Evolutionary conservation across 1,140 invertebrate species (phyloP), one percentile per base, ranked within the genome.

Genomic region (Lasioglossum albipes): DNA sequence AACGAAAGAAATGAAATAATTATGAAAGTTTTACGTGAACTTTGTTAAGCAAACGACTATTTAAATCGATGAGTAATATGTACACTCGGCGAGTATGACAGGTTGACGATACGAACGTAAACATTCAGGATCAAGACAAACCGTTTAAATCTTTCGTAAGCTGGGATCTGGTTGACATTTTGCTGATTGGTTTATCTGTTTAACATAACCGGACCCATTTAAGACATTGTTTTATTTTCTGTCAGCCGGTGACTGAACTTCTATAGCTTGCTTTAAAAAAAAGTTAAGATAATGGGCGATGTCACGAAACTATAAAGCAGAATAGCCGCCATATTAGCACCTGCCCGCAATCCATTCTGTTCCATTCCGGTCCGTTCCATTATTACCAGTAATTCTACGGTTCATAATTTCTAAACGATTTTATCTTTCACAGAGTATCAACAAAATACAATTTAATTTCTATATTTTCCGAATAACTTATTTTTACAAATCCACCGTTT

Each of bases 71-170:
- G 42, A 79, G 27, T 41, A 18, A 66, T 66, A 68, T 74, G 16
- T 76, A 42, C 68, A 49, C n/a, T 66, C 20, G 61, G 81, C 13
- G 12, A 65, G 69, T 72, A 87, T 89, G 91, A 90, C 92, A 92
- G 91, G 85, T 91, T 89, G 85, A 83, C 10, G 62, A 81, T 76
- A 57, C 49, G 54, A 88, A 87, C 84, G 87, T 91, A 91, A 93
- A 93, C 90, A 93, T 86, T 81, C 52, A 42, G 7, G 31, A 79
- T 59, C 45, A 75, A 70, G 67, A 93, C 94, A 94, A 91, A 96
- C 95, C 95, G 91, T 96, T 96, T 87, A 96, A 94, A 95, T 96
- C 95, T 93, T 96, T 96, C 85, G 95, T 96, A 86, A 96, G 94
- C 92, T 96, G 95, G 87, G 95, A 96, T 90, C 95, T 94, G 82